Evolutionary conservation across 53 echinoderm and acorn worm genomes (phyloP), one percentile per base, ranked within the genome.

Genomic region (Arbacia lixula): DNA sequence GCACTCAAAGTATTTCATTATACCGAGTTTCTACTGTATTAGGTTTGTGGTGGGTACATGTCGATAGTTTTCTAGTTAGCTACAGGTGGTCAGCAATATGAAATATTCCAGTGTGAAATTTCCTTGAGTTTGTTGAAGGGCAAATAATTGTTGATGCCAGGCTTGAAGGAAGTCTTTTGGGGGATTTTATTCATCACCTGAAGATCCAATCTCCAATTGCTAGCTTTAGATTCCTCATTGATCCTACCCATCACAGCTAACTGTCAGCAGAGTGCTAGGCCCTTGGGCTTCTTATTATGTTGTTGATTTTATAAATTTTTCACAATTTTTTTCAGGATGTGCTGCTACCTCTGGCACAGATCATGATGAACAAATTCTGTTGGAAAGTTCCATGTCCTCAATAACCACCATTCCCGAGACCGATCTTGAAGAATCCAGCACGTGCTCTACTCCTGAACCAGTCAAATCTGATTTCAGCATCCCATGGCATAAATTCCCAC

Each of bases 401-500:
- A 66, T 66, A 66, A 66, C 66, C 31, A 66, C 66, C 60, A 80
- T 80, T 58, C 40, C 61, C 6, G 80, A 60, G 20, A 60, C 61
- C 2, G 80, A 58, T 60, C 5, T 60, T 60, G 80, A 58, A 60
- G 38, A 36, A 36, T 36, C 61, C 38, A 80, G 80, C 58, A 33
- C 5, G 37, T 80, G 60, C 60, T 80, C 80, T 60, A 76, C 77
- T 76, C 77, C 77, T 76, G 80, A 80, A 20, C 28, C 80, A 56
- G 80, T 60, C 80, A 80, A 60, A 80, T 80, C 80, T 36, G 80
- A 36, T 58, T 80, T 80, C 61, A 80, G 57, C 80, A 80, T 80
- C 41, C 80, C 61, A 58, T 80, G 80, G 80, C 80, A 80, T 80
- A 80, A 58, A 80, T 80, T 80, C 58, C 60, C 80, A 58, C 80